Conservation (phyloP, 2,888 invertebrate genomes). For the Drosophila setosimentum region DNA sequence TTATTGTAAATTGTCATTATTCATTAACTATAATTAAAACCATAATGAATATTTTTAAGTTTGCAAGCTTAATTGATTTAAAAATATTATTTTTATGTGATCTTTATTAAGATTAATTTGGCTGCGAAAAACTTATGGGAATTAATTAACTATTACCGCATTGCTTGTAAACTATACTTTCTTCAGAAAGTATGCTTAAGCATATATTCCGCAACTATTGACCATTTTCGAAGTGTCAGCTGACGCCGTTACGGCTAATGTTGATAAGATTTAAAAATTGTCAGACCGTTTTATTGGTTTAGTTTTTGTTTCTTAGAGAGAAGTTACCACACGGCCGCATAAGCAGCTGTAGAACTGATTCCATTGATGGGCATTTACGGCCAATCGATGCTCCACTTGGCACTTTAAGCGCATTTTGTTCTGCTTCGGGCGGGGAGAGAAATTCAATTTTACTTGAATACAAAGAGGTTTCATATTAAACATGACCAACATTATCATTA, state of each 20-base stretch:
- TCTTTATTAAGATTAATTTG: background rate
- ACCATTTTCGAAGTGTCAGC: constrained; percentile 59
- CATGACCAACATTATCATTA: too few relatives aligned
- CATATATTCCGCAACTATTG: background rate
- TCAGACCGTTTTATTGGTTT: constrained; percentile 40
- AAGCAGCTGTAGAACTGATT: constrained; percentile 22
- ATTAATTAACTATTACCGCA: background rate
- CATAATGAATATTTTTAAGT: background rate
- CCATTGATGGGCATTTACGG: constrained; percentile 44
- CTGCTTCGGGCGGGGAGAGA: constrained; percentile 12
- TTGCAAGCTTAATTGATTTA: background rate
- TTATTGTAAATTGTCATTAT: background rate
- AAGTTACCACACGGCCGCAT: constrained; percentile 14
- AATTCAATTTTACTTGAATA: constrained; percentile 42
- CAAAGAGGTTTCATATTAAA: too few relatives aligned
- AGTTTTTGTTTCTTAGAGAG: constrained; percentile 35
- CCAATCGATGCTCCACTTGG: constrained; percentile 57
- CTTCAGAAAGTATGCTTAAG: background rate
- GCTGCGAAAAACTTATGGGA: background rate
- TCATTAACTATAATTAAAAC: background rate
- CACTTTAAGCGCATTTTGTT: constrained; percentile 33
- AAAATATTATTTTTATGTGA: background rate
- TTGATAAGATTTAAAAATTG: constrained; percentile 59
- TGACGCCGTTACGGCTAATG: constrained; percentile 34
- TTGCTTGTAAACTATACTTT: background rate